Evolutionary conservation across 2,113 vertebrate species (phyloP).

Genomic region (Poecile atricapillus): DNA sequence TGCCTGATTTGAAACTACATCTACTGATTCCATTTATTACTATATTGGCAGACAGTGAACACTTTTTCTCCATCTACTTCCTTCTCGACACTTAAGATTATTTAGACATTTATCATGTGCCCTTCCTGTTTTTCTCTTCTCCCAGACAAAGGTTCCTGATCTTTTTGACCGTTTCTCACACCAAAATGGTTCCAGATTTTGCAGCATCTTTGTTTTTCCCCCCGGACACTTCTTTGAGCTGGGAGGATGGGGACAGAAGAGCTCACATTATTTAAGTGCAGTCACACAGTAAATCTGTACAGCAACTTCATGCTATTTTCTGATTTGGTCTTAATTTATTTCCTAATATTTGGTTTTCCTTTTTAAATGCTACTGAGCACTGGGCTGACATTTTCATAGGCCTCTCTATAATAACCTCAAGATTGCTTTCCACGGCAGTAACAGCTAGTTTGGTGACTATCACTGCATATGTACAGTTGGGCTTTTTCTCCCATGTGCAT

Average conservation of each 20-base stretch:
- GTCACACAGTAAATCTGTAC: neutral
- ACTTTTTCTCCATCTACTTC: neutral
- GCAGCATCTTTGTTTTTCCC: neutral
- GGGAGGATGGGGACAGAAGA: neutral
- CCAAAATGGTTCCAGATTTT: neutral
- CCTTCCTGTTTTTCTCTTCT: neutral
- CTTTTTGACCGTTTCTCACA: neutral
- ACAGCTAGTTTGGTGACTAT: neutral
- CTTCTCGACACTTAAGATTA: neutral
- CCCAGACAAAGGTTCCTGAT: neutral
- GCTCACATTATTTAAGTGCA: neutral
- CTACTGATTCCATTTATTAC: neutral
- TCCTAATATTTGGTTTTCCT: neutral
- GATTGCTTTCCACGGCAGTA: neutral
- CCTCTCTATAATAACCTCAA: neutral
- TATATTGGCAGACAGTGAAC: neutral
- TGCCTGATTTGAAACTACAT: neutral
- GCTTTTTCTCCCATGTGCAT: neutral
- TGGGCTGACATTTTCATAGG: constrained; percentile 13
- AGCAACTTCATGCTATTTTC: neutral
- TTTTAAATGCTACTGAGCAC: neutral
- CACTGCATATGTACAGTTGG: neutral
- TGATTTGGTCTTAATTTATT: neutral
- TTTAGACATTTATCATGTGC: neutral
- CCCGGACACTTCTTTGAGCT: neutral